phyloP scores from a whole-genome alignment of 30 jellyfish, hydroid and myxozoan genomes.

The Chironex yamaguchii region DNA sequence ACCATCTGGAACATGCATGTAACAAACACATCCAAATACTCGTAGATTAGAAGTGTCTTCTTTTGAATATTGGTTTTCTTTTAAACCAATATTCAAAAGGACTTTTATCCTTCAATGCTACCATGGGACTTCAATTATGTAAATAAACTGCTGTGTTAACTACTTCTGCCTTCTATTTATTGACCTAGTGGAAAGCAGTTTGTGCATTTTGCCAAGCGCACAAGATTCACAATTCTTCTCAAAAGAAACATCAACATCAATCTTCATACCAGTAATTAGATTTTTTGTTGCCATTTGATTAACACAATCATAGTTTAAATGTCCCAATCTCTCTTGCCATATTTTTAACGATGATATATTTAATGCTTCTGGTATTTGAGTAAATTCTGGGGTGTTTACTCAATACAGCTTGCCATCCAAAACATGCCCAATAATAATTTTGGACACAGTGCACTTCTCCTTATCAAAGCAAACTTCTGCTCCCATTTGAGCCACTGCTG shows the following conservation, averaged over 20 bases:
- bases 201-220: slow-evolving; percentile 59
- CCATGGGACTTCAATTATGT: slow-evolving; percentile 52
- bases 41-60: slow-evolving; percentile 56
- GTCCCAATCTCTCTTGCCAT: slow-evolving; percentile 66
- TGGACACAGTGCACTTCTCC: slow-evolving; percentile 32
- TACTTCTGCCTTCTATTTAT: slow-evolving; percentile 76
- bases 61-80: slow-evolving; percentile 3
- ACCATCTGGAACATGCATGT: slow-evolving; percentile 64
- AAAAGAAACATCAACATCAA: slow-evolving; percentile 16
- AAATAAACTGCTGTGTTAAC: slow-evolving; percentile 62
- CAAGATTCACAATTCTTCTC: slow-evolving; percentile 66
- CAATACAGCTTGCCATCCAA: slow-evolving; percentile 42
- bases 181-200: slow-evolving; percentile 33
- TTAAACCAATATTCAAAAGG: slow-evolving; percentile 58
- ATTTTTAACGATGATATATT: background rate
- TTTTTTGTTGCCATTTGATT: slow-evolving; percentile 26
- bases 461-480: slow-evolving; percentile 31
- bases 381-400: slow-evolving; percentile 45
- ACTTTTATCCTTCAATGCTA: slow-evolving; percentile 50
- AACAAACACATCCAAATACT: slow-evolving; percentile 63
- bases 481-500: slow-evolving; percentile 52
- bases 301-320: slow-evolving; percentile 44
- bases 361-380: slow-evolving; percentile 21
- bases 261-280: slow-evolving; percentile 49
- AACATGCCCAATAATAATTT: slow-evolving; percentile 35